Evolutionary conservation across 1,140 invertebrate genomes (phyloP).

Genomic region (Papilio dardanus): DNA sequence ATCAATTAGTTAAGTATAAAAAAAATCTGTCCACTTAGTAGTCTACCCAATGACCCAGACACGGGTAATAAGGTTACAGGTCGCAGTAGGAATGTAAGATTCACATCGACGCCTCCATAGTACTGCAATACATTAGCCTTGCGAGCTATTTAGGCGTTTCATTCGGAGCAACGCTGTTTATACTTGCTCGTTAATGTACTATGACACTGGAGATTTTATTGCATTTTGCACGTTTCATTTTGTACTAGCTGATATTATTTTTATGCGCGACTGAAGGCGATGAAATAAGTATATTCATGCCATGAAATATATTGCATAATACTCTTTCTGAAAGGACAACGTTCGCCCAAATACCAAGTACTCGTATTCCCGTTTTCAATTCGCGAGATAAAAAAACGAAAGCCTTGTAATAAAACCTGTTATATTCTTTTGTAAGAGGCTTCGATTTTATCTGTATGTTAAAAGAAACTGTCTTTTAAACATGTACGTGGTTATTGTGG

Average conservation of each 20-base stretch:
- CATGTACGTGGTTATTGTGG: conserved; percentile 25
- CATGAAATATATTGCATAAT: conserved; percentile 26
- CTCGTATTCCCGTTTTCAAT: conserved; percentile 20
- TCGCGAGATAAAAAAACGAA: conserved; percentile 21
- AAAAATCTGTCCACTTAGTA: not conserved
- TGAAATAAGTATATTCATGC: no score
- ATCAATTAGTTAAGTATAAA: not conserved
- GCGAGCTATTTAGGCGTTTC: conserved; percentile 67
- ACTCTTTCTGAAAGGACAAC: conserved; percentile 23
- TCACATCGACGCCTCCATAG: conserved; percentile 69
- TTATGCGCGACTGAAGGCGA: not conserved
- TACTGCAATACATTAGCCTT: conserved; percentile 69
- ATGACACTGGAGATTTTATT: conserved; percentile 34
- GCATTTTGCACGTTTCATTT: conserved; percentile 21
- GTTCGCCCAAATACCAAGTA: conserved; percentile 16
- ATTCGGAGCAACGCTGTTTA: conserved; percentile 51
- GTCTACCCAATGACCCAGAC: conserved; percentile 47
- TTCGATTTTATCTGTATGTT: conserved; percentile 39
- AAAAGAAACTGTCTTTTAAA: conserved; percentile 23
- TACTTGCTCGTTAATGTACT: conserved; percentile 47
- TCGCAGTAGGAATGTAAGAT: conserved; percentile 63
- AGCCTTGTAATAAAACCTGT: conserved; percentile 45
- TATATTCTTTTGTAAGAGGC: conserved; percentile 40
- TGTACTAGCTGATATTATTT: not conserved
- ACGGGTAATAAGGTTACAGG: conserved; percentile 69